Percentiles rank a stretch among this genome's conserved stretches.
These are phyloP conservation scores for Gobionotothen gibberifrons DNA, from an alignment of 2,797 vertebrate species.

Conservation along the genomic window DNA sequence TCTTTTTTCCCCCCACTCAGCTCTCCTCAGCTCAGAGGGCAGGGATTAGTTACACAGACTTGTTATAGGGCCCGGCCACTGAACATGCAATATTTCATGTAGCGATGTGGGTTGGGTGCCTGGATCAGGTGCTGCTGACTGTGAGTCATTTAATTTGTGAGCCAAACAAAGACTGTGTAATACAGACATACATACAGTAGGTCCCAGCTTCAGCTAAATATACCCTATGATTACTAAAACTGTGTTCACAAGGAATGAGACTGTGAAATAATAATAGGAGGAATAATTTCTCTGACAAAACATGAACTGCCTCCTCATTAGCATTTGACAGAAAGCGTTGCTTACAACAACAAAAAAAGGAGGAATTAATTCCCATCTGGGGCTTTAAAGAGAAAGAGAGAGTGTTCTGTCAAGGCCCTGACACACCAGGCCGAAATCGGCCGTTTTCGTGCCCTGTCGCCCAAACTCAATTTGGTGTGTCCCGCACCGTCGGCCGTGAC, in stretches of 20 bases:
- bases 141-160: slow-evolving; percentile 38
- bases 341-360: slow-evolving; percentile 54
- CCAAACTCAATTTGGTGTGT: no score
- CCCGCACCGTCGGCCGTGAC: no score
- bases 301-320: slow-evolving; percentile 52
- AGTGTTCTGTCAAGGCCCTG: neutral
- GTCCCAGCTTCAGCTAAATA: slow-evolving; percentile 1
- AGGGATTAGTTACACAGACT: slow-evolving; percentile 62
- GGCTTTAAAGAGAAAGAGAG: slow-evolving; percentile 41
- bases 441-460: no score
- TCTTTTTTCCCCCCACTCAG: slow-evolving; percentile 27
- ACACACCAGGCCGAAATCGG: no score
- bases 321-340: slow-evolving; percentile 59
- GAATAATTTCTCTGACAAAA: slow-evolving; percentile 43
- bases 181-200: slow-evolving; percentile 11
- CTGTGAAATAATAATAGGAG: neutral
- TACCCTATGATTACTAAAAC: slow-evolving; percentile 1
- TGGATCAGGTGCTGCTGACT: slow-evolving; percentile 62
- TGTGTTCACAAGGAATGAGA: slow-evolving; percentile 13
- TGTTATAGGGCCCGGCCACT: slow-evolving; percentile 28
- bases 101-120: slow-evolving; percentile 25
- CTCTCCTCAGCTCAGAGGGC: slow-evolving; percentile 45
- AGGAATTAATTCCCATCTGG: slow-evolving; percentile 65
- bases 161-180: slow-evolving; percentile 54
- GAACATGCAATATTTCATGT: slow-evolving; percentile 59